A percentile compares a stretch with the other conserved stretches of the same genome.
Evolutionary conservation across 1,140 invertebrate species (phyloP).

Genomic region (Chelonus insularis): DNA sequence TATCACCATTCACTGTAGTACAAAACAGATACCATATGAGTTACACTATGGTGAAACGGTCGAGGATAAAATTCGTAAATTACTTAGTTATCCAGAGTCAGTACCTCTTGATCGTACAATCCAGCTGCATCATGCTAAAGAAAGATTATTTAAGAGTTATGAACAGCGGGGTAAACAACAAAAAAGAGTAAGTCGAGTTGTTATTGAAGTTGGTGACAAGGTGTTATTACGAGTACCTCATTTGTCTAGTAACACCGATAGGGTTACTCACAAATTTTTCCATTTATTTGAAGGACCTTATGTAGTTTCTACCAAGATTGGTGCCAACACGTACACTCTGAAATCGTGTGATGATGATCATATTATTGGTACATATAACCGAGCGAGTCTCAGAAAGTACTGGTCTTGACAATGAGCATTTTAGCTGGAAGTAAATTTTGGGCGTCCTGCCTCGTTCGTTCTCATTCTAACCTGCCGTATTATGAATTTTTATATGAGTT

Average conservation of each 20-base stretch:
- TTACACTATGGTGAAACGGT: slow-evolving; percentile 28
- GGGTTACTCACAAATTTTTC: slow-evolving; percentile 24
- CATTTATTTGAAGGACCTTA: slow-evolving; percentile 17
- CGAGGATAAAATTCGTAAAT: slow-evolving; percentile 5
- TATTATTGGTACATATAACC: slow-evolving; percentile 16
- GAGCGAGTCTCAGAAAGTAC: slow-evolving; percentile 17
- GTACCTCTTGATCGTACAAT: neutral
- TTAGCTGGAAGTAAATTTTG: too few species aligned
- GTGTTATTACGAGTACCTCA: slow-evolving; percentile 15
- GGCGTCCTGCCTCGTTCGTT: too few species aligned
- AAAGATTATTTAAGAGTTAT: neutral
- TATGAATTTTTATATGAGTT: too few species aligned
- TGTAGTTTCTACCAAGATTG: neutral
- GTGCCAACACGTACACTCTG: slow-evolving; percentile 9
- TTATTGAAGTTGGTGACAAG: neutral
- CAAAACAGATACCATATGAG: slow-evolving; percentile 25
- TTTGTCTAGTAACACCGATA: slow-evolving; percentile 4
- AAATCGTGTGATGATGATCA: neutral
- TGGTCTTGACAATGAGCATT: too few species aligned
- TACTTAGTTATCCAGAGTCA: neutral
- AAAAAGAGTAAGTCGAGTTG: neutral
- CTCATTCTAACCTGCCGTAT: too few species aligned
- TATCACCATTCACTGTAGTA: slow-evolving; percentile 25
- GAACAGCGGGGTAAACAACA: slow-evolving; percentile 8
- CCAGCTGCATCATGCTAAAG: neutral